Percentiles rank a stretch among this genome's conserved stretches.
Evolutionary conservation across 2,797 vertebrate genomes (phyloP).

Genomic region (Masticophis lateralis): DNA sequence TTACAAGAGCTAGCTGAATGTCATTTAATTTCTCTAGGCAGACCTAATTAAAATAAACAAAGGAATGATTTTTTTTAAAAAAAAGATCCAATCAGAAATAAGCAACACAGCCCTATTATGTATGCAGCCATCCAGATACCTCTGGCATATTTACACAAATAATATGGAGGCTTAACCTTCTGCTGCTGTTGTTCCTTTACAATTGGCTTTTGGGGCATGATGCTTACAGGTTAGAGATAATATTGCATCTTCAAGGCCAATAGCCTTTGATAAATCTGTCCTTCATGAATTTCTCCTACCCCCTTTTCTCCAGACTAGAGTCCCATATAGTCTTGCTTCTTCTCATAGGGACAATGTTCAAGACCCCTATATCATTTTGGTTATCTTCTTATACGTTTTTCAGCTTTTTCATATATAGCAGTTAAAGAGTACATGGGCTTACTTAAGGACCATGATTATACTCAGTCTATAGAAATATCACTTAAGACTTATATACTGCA

Average conservation of each 20-base stretch:
- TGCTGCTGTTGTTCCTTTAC: not conserved
- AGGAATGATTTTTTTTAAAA: not conserved
- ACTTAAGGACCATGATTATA: not conserved
- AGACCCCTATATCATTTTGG: not conserved
- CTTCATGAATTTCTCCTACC: not conserved
- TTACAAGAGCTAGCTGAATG: constrained; percentile 91
- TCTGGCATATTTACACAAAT: not conserved
- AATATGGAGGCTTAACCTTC: not conserved
- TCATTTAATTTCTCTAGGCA: constrained; percentile 97
- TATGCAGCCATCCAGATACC: not conserved
- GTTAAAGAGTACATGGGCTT: not conserved
- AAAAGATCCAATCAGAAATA: not conserved
- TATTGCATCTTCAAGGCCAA: not conserved
- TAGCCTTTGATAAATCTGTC: not conserved
- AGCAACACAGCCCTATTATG: not conserved
- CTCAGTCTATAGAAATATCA: not conserved
- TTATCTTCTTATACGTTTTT: not conserved
- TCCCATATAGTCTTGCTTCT: not conserved
- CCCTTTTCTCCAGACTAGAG: not conserved
- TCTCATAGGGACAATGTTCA: not conserved
- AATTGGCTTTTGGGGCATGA: not conserved
- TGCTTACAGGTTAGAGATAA: not conserved
- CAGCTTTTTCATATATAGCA: not conserved
- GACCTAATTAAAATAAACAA: constrained; percentile 74
- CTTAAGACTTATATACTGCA: not conserved